Conservation (phyloP, 2,888 invertebrate genomes). For the Silvanus unidentatus region DNA sequence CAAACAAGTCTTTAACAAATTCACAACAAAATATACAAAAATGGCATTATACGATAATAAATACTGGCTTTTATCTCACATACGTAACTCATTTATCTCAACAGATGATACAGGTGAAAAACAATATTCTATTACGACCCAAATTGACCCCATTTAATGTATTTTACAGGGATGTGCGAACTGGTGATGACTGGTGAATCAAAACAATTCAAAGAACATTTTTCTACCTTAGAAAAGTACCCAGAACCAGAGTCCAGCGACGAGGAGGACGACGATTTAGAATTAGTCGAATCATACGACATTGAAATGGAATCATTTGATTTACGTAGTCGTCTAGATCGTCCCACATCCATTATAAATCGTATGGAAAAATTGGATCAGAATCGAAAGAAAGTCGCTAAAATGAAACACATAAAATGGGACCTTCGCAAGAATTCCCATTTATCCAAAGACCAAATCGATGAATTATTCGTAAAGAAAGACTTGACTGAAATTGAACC, state of each 20-base stretch:
- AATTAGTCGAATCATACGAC: slow-evolving; percentile 61
- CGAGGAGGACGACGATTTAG: slow-evolving; percentile 59
- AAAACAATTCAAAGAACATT: slow-evolving; percentile 50
- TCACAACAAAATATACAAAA: too few relatives aligned
- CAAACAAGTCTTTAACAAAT: too few relatives aligned
- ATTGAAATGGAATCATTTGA: slow-evolving; percentile 64
- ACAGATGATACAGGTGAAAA: slow-evolving; percentile 76
- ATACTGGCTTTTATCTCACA: slow-evolving; percentile 87
- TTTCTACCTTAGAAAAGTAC: slow-evolving; percentile 53
- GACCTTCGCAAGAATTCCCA: slow-evolving; percentile 49
- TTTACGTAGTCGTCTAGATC: slow-evolving; percentile 56
- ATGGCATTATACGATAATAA: slow-evolving; percentile 96
- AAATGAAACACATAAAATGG: slow-evolving; percentile 72
- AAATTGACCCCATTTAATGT: not conserved
- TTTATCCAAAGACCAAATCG: slow-evolving; percentile 54
- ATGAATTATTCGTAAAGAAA: slow-evolving; percentile 55
- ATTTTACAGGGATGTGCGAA: slow-evolving; percentile 72
- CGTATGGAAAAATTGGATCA: slow-evolving; percentile 84
- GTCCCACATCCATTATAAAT: slow-evolving; percentile 79
- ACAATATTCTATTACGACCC: not conserved
- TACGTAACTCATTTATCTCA: slow-evolving; percentile 89
- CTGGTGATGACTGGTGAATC: slow-evolving; percentile 84
- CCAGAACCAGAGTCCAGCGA: slow-evolving; percentile 74
- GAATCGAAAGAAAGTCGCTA: slow-evolving; percentile 72
- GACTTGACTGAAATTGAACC: slow-evolving; percentile 32